phyloP scores from a whole-genome alignment of 2,797 vertebrate species.

The Sebastes cheni region DNA sequence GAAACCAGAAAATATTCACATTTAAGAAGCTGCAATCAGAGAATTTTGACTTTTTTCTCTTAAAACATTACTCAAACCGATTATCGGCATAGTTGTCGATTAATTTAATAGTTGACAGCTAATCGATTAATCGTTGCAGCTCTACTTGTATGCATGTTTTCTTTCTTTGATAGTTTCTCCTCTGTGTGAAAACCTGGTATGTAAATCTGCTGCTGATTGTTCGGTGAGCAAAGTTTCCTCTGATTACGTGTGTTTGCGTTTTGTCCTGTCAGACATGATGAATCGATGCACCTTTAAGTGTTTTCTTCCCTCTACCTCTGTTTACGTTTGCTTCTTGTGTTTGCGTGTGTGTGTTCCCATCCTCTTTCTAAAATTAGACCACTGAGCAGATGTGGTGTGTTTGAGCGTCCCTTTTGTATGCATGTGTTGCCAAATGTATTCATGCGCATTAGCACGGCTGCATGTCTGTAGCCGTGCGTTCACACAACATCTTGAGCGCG shows the following conservation, averaged over 20 bases:
- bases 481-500: slow-evolving; percentile 53
- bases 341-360: background rate
- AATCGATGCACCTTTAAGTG: background rate
- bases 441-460: slow-evolving; percentile 30
- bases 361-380: slow-evolving; percentile 63
- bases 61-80: no score
- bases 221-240: background rate
- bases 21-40: no score
- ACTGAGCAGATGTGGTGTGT: slow-evolving; percentile 56
- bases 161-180: accelerated
- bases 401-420: slow-evolving; percentile 39
- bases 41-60: no score
- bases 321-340: background rate
- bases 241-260: background rate
- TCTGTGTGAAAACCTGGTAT: background rate
- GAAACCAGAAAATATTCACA: no score
- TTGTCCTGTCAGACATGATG: background rate
- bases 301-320: background rate
- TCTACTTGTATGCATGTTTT: background rate
- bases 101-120: no score
- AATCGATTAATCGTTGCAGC: no score
- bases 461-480: slow-evolving; percentile 19
- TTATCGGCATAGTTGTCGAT: no score
- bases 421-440: slow-evolving; percentile 48
- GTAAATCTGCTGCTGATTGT: background rate